Base-by-base conservation (phyloP, 2,888 invertebrate species). In the Lamellibrachia satsuma region DNA sequence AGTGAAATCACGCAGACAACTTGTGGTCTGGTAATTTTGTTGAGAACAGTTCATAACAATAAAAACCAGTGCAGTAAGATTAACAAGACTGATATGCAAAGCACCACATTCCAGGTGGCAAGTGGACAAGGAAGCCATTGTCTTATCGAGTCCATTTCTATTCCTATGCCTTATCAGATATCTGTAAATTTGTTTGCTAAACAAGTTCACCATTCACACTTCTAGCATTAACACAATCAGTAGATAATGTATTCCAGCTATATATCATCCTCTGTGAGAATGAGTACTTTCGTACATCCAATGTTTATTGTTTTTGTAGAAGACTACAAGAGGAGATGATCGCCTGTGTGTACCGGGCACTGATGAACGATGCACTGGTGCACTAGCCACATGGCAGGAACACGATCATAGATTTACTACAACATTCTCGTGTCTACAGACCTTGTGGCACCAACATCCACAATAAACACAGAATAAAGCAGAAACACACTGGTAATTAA, bases 401-500 rank as follows among this genome's bases (percentile, higher is more conserved):
- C 75, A 75, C 3, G 75, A 22, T 75, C 15, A n/a, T 75, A 75
- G 75, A 75, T 75, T 75, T 22, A 75, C 75, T 75, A 75, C 75
- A 75, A 15, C 75, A 15, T 75, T 6, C 15, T 75, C 75, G 15
- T n/a, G 22, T 15, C 75, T 15, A 75, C 75, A 75, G 75, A 75
- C 75, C 15, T 75, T 75, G 75, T 75, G 75, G 75, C 75, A 75
- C 75, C 75, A 75, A 6, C 75, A 75, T 75, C 75, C 75, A 75
- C 75, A 75, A 75, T 75, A 75, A 75, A 75, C 22, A n/a, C 75
- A 22, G 75, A 75, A 75, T 75, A 75, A 75, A 75, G n/a, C 75
- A 75, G 75, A 75, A 75, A 75, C 75, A 57, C 8, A 75, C 75
- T 75, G n/a, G 75, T 75, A 75, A 75, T 75, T 75, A 75, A 75